phyloP scores from a whole-genome alignment of 2,888 invertebrate species.

The Ectemnius lituratus region DNA sequence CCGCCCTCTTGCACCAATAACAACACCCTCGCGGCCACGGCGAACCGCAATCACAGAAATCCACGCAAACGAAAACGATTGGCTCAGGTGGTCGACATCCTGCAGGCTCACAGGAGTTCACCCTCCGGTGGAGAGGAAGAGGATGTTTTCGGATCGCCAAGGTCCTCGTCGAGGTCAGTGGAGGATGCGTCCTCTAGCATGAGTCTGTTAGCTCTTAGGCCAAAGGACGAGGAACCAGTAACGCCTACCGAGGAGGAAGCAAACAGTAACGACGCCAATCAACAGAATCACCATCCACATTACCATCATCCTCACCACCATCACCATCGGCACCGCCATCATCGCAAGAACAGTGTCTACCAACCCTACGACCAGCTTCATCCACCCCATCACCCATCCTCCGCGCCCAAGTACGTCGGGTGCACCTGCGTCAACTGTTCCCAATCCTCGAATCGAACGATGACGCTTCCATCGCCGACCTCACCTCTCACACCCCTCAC shows the following conservation, averaged over 20 bases:
- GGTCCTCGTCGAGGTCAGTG: constrained; percentile 73
- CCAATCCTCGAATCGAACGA: constrained; percentile 70
- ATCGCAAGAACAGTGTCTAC: constrained; percentile 46
- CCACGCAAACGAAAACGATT: constrained; percentile 87
- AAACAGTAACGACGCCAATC: constrained; percentile 36
- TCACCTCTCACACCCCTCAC: constrained; percentile 79
- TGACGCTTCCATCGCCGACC: constrained; percentile 78
- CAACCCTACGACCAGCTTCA: constrained; percentile 57
- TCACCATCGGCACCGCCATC: constrained; percentile 60
- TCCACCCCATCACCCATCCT: constrained; percentile 56
- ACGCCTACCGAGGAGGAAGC: constrained; percentile 53
- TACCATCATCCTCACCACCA: constrained; percentile 62
- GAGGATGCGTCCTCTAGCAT: constrained; percentile 80
- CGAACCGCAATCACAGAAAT: constrained; percentile 83
- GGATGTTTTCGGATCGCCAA: constrained; percentile 74
- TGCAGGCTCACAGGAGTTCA: constrained; percentile 79
- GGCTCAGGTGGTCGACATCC: constrained; percentile 89
- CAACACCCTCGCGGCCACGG: constrained; percentile 82
- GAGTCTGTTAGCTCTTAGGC: constrained; percentile 71
- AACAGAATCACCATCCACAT: constrained; percentile 60
- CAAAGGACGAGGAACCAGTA: constrained; percentile 59
- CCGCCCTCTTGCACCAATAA: constrained; percentile 79
- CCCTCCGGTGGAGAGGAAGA: constrained; percentile 73
- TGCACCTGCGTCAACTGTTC: constrained; percentile 69
- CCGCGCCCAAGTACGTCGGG: constrained; percentile 68